Evolutionary conservation across 1,140 invertebrate species (phyloP).

Genomic region (Caenorhabditis brenneri): DNA sequence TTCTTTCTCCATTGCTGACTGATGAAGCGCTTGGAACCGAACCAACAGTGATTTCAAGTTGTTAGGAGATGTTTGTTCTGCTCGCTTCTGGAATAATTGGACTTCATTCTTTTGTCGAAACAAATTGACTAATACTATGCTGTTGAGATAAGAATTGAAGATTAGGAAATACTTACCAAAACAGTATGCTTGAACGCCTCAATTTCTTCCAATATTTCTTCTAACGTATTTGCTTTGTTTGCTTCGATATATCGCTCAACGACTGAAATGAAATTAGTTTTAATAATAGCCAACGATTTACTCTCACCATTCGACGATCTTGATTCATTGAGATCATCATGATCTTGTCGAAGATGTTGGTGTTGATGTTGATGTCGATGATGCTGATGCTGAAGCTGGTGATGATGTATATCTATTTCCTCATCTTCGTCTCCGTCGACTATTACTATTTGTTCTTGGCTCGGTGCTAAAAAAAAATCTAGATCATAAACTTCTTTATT

Average conservation of each 20-base stretch:
- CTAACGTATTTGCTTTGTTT: not conserved
- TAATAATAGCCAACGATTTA: not conserved
- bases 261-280: not conserved
- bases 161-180: slow-evolving; percentile 8
- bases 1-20: not conserved
- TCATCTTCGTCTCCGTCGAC: slow-evolving; percentile 14
- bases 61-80: not conserved
- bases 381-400: not conserved
- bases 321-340: not conserved
- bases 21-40: slow-evolving; percentile 1
- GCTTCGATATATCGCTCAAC: not conserved
- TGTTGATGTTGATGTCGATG: not conserved
- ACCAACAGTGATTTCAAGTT: slow-evolving; percentile 11
- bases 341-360: not conserved
- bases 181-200: slow-evolving; percentile 4
- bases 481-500: not conserved
- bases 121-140: no score
- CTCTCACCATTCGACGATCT: not conserved
- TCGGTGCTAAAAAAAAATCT: not conserved
- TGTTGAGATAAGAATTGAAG: no score
- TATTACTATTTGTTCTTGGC: not conserved
- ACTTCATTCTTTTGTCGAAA: no score
- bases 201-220: not conserved
- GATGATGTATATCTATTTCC: not conserved
- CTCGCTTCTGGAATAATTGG: not conserved